Evolutionary conservation across 2,888 invertebrate genomes (phyloP).

Genomic region (Philopedon plagiatum): DNA sequence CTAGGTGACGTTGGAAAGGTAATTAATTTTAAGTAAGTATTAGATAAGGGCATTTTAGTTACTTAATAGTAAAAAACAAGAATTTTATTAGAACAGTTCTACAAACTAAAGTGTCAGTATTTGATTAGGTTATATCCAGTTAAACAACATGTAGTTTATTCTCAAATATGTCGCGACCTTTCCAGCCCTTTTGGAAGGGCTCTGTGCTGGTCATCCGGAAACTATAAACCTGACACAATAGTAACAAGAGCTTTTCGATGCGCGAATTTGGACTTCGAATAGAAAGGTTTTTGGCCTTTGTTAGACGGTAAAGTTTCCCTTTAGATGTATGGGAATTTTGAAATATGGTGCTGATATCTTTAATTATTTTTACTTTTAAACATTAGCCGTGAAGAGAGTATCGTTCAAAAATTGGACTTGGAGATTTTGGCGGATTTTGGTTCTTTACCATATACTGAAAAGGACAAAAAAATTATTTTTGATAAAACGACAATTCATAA

Average conservation of each 20-base stretch:
- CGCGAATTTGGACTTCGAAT: constrained; percentile 13
- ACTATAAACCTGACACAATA: constrained; percentile 22
- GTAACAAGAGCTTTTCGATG: neutral
- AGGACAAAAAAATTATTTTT: no score
- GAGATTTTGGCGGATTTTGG: no score
- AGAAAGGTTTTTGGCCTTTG: constrained; percentile 18
- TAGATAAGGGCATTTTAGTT: no score
- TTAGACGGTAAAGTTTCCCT: neutral
- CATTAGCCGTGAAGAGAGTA: no score
- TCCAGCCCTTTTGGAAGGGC: constrained; percentile 1
- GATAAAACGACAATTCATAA: no score
- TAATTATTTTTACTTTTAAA: neutral
- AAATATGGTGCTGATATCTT: neutral
- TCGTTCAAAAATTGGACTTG: no score
- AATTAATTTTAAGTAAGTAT: no score
- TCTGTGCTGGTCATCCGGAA: constrained; percentile 20
- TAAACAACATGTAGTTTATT: neutral
- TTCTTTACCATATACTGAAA: no score
- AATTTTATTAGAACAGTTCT: neutral
- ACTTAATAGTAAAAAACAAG: no score
- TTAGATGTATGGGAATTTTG: neutral
- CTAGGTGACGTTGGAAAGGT: no score
- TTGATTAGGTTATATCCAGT: constrained; percentile 8
- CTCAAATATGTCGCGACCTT: constrained; percentile 27
- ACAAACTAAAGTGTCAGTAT: neutral